Percentiles rank a stretch among this genome's conserved stretches.
phyloP scores from a whole-genome alignment of 2,888 invertebrate species.

The Phengaris alcon region DNA sequence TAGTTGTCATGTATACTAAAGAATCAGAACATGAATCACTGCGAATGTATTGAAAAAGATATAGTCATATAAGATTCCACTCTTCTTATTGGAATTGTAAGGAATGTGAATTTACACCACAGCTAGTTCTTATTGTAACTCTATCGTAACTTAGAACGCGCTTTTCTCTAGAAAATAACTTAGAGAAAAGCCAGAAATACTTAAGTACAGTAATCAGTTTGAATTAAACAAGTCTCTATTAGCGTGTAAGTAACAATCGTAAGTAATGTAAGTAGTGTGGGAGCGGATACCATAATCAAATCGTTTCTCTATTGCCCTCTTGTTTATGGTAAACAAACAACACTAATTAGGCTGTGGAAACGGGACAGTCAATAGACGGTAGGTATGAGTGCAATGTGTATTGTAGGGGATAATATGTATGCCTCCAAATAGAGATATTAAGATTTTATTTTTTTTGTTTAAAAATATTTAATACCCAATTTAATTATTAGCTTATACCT shows the following conservation, averaged over 20 bases:
- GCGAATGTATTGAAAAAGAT: not conserved
- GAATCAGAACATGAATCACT: not conserved
- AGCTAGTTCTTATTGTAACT: not conserved
- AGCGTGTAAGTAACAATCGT: constrained; percentile 20
- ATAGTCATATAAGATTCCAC: not conserved
- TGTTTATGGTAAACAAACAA: constrained; percentile 14
- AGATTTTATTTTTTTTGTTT: too few relatives aligned
- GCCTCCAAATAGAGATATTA: not conserved
- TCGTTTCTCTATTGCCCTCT: constrained; percentile 15
- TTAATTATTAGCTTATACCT: too few relatives aligned
- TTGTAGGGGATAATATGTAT: not conserved
- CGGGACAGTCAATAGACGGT: not conserved
- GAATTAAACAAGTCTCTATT: constrained; percentile 35
- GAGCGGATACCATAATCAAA: constrained; percentile 10
- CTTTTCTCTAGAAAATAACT: not conserved
- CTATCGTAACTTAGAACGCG: not conserved
- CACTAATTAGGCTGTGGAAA: constrained; percentile 15
- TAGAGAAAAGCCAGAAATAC: not conserved
- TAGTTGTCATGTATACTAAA: not conserved
- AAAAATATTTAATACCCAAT: too few relatives aligned
- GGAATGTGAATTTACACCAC: not conserved
- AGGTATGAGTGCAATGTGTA: constrained; percentile 1
- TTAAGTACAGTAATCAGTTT: constrained; percentile 43
- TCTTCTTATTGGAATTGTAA: constrained; percentile 2
- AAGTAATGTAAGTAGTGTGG: constrained; percentile 19